Base-by-base conservation (phyloP, 1,140 invertebrate species). In the Acyrthosiphon pisum region DNA sequence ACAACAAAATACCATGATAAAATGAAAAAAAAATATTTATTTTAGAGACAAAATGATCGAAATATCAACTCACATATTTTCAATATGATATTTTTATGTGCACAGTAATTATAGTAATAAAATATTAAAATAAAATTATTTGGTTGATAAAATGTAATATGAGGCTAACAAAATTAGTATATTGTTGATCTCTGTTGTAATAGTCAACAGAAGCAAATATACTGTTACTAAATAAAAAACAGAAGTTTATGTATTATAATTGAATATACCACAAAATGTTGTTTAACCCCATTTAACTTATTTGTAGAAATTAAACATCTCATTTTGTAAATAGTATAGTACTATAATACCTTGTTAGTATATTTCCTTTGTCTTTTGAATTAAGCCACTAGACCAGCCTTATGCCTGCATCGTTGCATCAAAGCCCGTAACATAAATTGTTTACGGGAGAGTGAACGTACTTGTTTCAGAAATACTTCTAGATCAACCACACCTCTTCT, bases 401-500 rank as follows among this genome's bases (percentile, higher is more conserved):
- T 99, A 95, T 99, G 97, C 94, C 99, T 96, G 95, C 99, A 99
- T 95, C 99, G 99, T 94, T 99, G 97, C 97, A 99, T 99, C 83
- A 99, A 96, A 76, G 99, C 99, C 94, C 99, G 96, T 48, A 99
- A 95, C 96, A 99, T 98, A 95, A 99, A 99, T 95, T 99, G 99
- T 95, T 98, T 97, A 93, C 99, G 96, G 3, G 99, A 99, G 89
- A 99, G 96, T 94, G 98, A 97, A 94, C 99, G 97, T 3, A 99
- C 98, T 96, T 99, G 98, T 95, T 99, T 99, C 93, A 99, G 96
- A 96, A 99, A 99, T 84, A 98, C 97, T 94, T 99, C 99, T 94
- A 99, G 95, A 96, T 99, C 98, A 95, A 99, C 98, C 8, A 99
- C 98, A 93, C 98, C 97, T 94, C 97, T 97, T 94, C 98, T 96